phyloP scores from a whole-genome alignment of 2,888 invertebrate genomes.

The Crepidodera aurea region DNA sequence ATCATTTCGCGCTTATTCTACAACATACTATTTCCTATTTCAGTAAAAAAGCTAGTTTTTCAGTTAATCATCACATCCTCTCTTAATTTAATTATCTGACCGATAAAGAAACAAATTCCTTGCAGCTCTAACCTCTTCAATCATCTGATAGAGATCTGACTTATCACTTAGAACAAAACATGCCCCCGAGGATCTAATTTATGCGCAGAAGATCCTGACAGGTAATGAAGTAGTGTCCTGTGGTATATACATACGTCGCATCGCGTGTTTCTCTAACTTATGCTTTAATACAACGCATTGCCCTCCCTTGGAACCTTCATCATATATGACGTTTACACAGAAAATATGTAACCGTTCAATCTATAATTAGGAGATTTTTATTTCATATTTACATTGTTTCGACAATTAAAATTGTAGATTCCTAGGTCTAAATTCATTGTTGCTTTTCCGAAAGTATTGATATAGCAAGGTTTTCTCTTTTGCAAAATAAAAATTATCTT shows the following conservation, averaged over 20 bases:
- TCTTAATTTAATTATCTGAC: too few relatives aligned
- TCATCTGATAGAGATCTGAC: conserved; percentile 12
- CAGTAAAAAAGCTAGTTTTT: too few relatives aligned
- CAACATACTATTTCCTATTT: too few relatives aligned
- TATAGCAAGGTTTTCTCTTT: too few relatives aligned
- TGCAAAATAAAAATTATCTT: too few relatives aligned
- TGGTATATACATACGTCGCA: conserved; percentile 2
- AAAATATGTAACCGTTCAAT: not conserved
- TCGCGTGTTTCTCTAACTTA: conserved; percentile 3
- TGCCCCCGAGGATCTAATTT: conserved; percentile 12
- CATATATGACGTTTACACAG: not conserved
- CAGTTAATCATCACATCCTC: too few relatives aligned
- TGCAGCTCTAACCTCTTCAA: not conserved
- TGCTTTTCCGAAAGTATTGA: too few relatives aligned
- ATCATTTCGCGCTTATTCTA: too few relatives aligned
- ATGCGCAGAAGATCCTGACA: conserved; percentile 14
- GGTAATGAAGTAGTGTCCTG: conserved; percentile 21
- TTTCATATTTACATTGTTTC: too few relatives aligned
- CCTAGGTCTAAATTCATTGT: too few relatives aligned
- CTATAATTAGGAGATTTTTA: too few relatives aligned
- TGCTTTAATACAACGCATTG: not conserved
- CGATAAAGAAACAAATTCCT: not conserved
- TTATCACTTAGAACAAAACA: conserved; percentile 3
- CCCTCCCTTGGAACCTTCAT: not conserved
- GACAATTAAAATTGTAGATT: too few relatives aligned